Percentiles rank a stretch among this genome's conserved stretches.
Evolutionary conservation across 2,888 invertebrate species (phyloP).

Genomic region (Philopedon plagiatum): DNA sequence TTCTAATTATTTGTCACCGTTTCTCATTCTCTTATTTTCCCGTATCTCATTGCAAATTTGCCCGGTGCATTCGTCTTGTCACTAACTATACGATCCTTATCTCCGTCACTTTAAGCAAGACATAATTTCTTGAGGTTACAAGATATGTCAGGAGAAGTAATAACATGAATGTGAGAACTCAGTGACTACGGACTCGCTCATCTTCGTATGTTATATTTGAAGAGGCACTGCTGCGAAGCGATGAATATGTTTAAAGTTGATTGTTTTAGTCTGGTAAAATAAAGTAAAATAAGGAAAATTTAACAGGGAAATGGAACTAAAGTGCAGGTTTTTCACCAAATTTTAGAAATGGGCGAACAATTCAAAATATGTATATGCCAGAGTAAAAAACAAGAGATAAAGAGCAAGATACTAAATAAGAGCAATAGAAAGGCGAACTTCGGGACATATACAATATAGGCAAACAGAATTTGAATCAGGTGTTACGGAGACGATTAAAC

Average conservation of each 20-base stretch:
- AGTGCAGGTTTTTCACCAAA: neutral
- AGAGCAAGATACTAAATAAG: too few relatives aligned
- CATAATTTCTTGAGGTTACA: conserved; percentile 16
- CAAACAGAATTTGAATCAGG: too few relatives aligned
- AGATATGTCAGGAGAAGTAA: conserved; percentile 16
- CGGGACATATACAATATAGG: too few relatives aligned
- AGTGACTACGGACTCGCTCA: conserved; percentile 1
- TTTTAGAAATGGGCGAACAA: too few relatives aligned
- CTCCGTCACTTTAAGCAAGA: conserved; percentile 13
- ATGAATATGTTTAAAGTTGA: conserved; percentile 9
- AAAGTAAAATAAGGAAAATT: neutral
- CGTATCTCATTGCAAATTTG: neutral
- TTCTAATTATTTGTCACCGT: neutral
- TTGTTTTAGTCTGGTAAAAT: conserved; percentile 6
- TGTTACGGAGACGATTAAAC: too few relatives aligned
- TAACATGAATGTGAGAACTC: conserved; percentile 4
- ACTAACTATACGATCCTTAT: conserved; percentile 1
- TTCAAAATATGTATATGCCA: too few relatives aligned
- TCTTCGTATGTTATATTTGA: conserved; percentile 8
- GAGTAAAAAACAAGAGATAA: too few relatives aligned
- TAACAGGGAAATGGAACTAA: neutral
- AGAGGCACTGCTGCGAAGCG: conserved; percentile 1
- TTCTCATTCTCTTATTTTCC: neutral
- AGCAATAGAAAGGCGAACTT: too few relatives aligned
- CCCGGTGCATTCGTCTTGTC: conserved; percentile 1